Percentiles rank a stretch among this genome's conserved stretches.
These are phyloP conservation scores for Cricetomys ansorgei DNA, from an alignment of 2,113 vertebrate species.

Conservation along the genomic window DNA sequence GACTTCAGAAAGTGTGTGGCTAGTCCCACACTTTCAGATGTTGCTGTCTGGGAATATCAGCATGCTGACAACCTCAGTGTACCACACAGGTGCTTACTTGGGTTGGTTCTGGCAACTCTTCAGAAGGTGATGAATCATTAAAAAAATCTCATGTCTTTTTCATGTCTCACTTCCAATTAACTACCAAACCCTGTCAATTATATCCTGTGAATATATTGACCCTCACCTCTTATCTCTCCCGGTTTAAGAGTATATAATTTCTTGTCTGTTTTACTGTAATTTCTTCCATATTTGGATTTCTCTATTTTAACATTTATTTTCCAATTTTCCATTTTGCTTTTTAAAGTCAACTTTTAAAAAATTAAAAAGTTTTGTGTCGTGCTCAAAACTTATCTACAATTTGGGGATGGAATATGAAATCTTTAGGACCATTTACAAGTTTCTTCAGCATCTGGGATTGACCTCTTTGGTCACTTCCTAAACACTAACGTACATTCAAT, in stretches of 20 bases:
- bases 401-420: not conserved
- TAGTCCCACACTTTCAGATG: not conserved
- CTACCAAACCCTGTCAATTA: not conserved
- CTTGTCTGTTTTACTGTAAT: not conserved
- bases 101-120: constrained; percentile 28
- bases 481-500: not conserved
- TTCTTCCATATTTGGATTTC: not conserved
- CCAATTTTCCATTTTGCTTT: constrained; percentile 29
- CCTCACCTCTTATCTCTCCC: not conserved
- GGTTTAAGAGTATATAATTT: not conserved
- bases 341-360: not conserved
- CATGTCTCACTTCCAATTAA: not conserved
- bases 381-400: not conserved
- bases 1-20: not conserved
- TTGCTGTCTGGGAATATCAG: not conserved
- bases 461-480: not conserved
- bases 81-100: not conserved
- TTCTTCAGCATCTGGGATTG: not conserved
- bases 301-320: not conserved
- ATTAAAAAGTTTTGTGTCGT: not conserved
- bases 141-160: not conserved
- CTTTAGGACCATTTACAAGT: not conserved
- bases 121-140: not conserved
- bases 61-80: not conserved
- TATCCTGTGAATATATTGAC: not conserved